Evolutionary conservation across 2,797 vertebrate genomes (phyloP).

Genomic region (Anguilla obscura): DNA sequence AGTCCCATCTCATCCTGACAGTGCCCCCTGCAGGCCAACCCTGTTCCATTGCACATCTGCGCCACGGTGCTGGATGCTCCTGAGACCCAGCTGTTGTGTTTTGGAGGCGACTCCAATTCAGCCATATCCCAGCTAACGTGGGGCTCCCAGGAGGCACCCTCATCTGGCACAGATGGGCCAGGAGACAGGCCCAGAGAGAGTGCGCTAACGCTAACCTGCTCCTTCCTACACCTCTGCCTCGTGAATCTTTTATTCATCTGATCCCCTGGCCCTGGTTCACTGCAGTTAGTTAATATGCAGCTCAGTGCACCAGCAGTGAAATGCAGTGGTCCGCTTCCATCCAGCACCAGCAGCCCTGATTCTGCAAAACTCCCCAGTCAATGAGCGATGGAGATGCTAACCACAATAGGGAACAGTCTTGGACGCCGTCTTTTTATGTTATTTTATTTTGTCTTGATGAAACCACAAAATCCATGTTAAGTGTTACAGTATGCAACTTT

Average conservation of each 20-base stretch:
- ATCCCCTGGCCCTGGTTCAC: conserved; percentile 56
- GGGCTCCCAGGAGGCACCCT: conserved; percentile 60
- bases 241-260: conserved; percentile 68
- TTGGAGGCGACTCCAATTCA: conserved; percentile 65
- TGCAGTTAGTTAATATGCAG: conserved; percentile 67
- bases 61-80: conserved; percentile 12
- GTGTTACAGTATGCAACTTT: no score
- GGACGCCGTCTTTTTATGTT: neutral
- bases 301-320: conserved; percentile 53
- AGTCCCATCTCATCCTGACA: conserved; percentile 60
- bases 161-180: conserved; percentile 44
- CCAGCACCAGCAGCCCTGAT: neutral
- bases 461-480: no score
- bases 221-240: conserved; percentile 39
- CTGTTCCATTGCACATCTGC: conserved; percentile 17
- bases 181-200: conserved; percentile 29
- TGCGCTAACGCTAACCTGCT: conserved; percentile 39
- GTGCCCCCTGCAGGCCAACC: conserved; percentile 57
- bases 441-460: neutral
- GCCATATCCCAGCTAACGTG: conserved; percentile 64
- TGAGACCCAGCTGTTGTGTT: conserved; percentile 66
- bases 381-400: neutral
- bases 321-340: neutral
- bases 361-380: neutral
- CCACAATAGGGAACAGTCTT: neutral